Evolutionary conservation across 2,888 invertebrate genomes (phyloP), one percentile per base, ranked within the genome.

Genomic region (Neoascia interrupta): DNA sequence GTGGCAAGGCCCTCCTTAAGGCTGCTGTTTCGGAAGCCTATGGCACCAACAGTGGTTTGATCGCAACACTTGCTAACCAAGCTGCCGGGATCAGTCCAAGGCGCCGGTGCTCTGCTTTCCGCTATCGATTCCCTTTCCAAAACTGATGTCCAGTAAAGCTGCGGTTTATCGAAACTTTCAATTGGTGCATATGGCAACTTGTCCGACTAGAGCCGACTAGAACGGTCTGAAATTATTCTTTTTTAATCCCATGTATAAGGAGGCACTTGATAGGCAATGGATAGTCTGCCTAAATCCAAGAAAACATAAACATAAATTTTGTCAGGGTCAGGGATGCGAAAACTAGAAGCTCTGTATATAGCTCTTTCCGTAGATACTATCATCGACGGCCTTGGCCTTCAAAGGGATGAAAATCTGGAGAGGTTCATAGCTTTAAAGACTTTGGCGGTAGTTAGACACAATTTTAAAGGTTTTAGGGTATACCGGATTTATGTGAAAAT

Each of bases 131-230:
- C 91, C 56, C 87, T 97, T 58, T 90, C 93, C 10, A 86, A 91
- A 56, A 89, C 90, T 58, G 94, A 96, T 85, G 92, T 97, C 45
- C 90, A 91, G 85, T 90, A 91, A 97, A 96, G 94, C 93, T 82
- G 92, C 95, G 21, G 91, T 15, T 91, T 90, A 81, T 92, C 92
- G 61, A 95, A 94, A 87, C 86, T 96, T 39, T 92, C 95, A 1
- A 91, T 97, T 88, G 96, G 94, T 63, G 93, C 95, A 16, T 92
- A 94, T 56, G 98, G 98, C 76, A 93, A 96, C 87, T 89, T 97
- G 75, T 89, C 90, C 58, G n/a, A 91, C 91, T 85, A 94, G 96
- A 79, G 97, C 97, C 56, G 95, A 95, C 86, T 85, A 93, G 94
- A 89, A 94, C 94, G 90, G 89, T 93, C 84, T 92, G 90, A 21